Evolutionary conservation across 1,140 invertebrate species (phyloP).

Genomic region (Globodera ellingtonae): DNA sequence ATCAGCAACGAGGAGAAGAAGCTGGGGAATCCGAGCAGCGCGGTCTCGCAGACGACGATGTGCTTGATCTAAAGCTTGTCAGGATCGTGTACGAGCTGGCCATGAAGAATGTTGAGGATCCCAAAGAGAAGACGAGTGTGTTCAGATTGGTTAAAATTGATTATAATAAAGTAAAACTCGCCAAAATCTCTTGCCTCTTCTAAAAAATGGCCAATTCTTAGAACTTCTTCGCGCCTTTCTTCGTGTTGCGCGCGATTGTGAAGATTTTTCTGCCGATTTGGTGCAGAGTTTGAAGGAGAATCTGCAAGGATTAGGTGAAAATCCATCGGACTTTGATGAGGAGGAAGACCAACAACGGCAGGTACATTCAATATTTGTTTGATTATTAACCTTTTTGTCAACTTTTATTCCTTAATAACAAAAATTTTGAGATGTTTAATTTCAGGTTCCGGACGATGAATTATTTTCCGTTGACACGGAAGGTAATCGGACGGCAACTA

Average conservation of each 20-base stretch:
- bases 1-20: background rate
- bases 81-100: constrained; percentile 28
- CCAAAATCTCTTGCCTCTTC: background rate
- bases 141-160: background rate
- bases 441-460: constrained; percentile 16
- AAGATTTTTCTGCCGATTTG: constrained; percentile 13
- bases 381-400: background rate
- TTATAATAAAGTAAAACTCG: too few species aligned
- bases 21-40: background rate
- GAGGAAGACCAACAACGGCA: background rate
- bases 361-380: too few species aligned
- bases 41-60: background rate
- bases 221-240: constrained; percentile 15
- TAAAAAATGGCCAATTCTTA: constrained; percentile 13
- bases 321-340: constrained; percentile 2
- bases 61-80: constrained; percentile 19
- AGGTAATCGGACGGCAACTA: background rate
- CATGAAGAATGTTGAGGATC: constrained; percentile 11
- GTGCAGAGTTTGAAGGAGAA: constrained; percentile 11
- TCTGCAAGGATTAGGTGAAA: constrained; percentile 8
- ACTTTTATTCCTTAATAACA: too few species aligned
- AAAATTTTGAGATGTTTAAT: background rate
- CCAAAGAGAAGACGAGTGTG: constrained; percentile 7
- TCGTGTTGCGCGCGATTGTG: constrained; percentile 14
- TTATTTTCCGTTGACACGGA: constrained; percentile 24